Evolutionary conservation across 2,113 vertebrate genomes (phyloP), one percentile per base, ranked within the genome.

Genomic region (Guaruba guarouba): DNA sequence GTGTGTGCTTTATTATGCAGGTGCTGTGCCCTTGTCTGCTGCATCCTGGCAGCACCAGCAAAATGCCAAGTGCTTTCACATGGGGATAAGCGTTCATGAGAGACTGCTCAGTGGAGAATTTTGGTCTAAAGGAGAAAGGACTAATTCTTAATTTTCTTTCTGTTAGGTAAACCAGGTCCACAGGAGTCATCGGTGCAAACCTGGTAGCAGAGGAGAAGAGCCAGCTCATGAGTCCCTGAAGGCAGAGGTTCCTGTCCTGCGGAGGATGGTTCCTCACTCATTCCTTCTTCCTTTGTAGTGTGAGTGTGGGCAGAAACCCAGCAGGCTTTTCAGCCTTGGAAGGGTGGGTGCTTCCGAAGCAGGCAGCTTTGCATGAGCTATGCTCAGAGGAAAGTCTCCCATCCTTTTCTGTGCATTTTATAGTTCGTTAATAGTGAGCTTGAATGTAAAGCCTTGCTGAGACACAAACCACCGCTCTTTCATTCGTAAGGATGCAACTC

Each of bases 131-230:
- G 8, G 14, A 44, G 16, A 20, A n/a, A 70, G 8, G 17, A 7
- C 20, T 9, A 9, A 44, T 57, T 67, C 31, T 67, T 61, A 5
- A 0, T 15, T 55, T 81, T 18, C n/a, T 61, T 19, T 5, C 24
- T 4, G 3, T 1, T 6, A 16, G 62, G 28, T 23, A 5, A 43
- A 55, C 5, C 17, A 11, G 0, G 24, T n/a, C 33, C 25, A 5
- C 64, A 8, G 67, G 17, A 68, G 43, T 8, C 44, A 1, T 4
- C 0, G 5, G 52, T 20, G 24, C 4, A 1, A 46, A 0, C 12
- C 31, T 2, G 39, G 43, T 2, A 6, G 44, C 31, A 3, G 2
- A 16, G 81, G 20, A 33, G 44, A 31, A 33, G 62, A 86, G n/a
- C 16, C 39, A 4, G 41, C 46, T 41, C 8, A 1, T 0, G 2